Evolutionary conservation across 2,797 vertebrate species (phyloP), one percentile per base, ranked within the genome.

Genomic region (Trematomus bernacchii): DNA sequence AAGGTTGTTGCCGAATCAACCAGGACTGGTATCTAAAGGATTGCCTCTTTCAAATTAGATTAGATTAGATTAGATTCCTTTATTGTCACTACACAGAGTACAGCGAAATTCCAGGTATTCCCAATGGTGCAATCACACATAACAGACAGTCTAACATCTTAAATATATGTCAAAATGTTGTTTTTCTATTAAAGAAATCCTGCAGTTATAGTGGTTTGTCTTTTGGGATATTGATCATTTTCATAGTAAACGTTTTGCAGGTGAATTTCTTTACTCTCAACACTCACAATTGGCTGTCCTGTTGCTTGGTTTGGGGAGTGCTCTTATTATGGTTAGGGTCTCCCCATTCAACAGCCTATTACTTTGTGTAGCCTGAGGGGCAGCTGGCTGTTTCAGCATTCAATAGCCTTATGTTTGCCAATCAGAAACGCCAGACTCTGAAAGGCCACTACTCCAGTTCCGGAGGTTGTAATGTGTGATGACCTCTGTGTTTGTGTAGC

Each of bases 321-420:
- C 57, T 72, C 54, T 76, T 84, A 52, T 89, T 79, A 85, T 83
- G 52, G 73, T 85, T 61, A 79, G 67, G 68, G 72, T 60, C 76
- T 86, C 54, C 68, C 77, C 70, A 65, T 84, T 86, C 84, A 83
- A 75, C 80, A 83, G 68, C 82, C 83, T 83, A 85, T 91, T 90
- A 81, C 72, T 82, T 76, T 87, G 58, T 71, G 73, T 37, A 78
- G 87, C 89, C 88, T 78, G 81, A 79, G 77, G 90, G 77, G 72
- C 81, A 87, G 76, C 87, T 87, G 80, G 77, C 75, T 80, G 70
- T 62, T 91, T 78, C 82, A 83, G 83, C 71, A 81, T 73, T 74
- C 77, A 90, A 89, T 84, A 80, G 77, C 81, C 83, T 84, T 84
- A 85, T 90, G 86, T 89, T 85, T 87, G 84, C 79, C 74, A 76